Conservation (phyloP, 2,113 vertebrate genomes). For the Triplophysa dalaica region DNA sequence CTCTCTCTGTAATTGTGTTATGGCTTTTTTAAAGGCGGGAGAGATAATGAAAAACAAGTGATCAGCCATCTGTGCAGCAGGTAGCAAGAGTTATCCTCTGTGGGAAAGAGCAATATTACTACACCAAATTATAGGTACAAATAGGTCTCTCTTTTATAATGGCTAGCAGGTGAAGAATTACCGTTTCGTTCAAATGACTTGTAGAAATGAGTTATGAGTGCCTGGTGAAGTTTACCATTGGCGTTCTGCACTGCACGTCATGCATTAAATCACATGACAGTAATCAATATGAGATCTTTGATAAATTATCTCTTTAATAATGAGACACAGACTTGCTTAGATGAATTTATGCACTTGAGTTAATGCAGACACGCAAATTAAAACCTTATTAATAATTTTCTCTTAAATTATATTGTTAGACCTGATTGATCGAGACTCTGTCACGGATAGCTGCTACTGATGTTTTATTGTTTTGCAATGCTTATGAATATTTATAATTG, state of each 20-base stretch:
- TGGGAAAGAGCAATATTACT: conserved; percentile 45
- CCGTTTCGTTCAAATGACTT: conserved; percentile 52
- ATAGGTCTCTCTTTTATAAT: conserved; percentile 53
- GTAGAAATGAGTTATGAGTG: conserved; percentile 60
- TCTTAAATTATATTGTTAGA: conserved; percentile 9
- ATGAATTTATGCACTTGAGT: conserved; percentile 10
- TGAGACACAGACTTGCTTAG: conserved; percentile 23
- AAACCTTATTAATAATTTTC: conserved; percentile 31
- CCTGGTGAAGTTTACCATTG: conserved; percentile 49
- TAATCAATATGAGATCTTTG: conserved; percentile 64
- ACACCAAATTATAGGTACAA: conserved; percentile 48
- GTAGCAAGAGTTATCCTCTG: conserved; percentile 43
- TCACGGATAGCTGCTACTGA: neutral
- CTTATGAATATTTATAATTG: neutral
- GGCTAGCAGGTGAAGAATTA: conserved; percentile 52
- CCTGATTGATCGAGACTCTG: neutral
- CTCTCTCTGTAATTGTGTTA: conserved; percentile 69
- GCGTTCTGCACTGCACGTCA: conserved; percentile 54
- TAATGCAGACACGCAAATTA: conserved; percentile 26
- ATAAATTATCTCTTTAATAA: conserved; percentile 61
- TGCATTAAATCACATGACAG: conserved; percentile 65
- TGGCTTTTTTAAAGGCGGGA: conserved; percentile 56
- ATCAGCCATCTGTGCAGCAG: conserved; percentile 61
- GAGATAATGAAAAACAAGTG: conserved; percentile 57
- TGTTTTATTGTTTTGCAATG: conserved; percentile 9